Evolutionary conservation across 2,797 vertebrate genomes (phyloP), one percentile per base, ranked within the genome.

Genomic region (Poecilia gillii): DNA sequence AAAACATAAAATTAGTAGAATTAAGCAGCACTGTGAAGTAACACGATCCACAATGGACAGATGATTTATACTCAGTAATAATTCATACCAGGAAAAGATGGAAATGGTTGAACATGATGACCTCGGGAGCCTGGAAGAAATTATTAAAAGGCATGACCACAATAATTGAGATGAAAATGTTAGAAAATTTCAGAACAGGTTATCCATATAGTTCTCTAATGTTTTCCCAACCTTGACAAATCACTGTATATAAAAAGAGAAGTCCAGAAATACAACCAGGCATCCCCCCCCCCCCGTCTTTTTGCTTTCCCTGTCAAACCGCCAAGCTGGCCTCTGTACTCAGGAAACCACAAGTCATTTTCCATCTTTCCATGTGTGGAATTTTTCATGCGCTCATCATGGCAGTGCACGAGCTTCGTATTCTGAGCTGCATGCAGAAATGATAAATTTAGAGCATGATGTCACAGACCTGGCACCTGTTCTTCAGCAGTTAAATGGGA

Each of bases 351-450:
- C 93, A 93, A 94, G 93, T 93, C 88, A 88, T 95, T 95, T 95
- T 96, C 94, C 94, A 94, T 92, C 91, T 95, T 91, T 95, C 94
- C 92, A 93, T 86, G 90, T 94, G 95, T 95, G 94, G 95, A 96
- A 95, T 95, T 86, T 95, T 94, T 93, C 91, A 93, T 93, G 90
- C 85, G 53, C 82, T 87, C 86, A 68, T 91, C 90, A 91, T 92
- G 91, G 92, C 93, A 92, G 90, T 80, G 84, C 31, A 89, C 83
- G 85, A 84, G 88, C 88, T 94, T 93, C 89, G 90, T 88, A 93
- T 90, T 90, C 80, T 80, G 85, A 81, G 79, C 84, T 84, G 88
- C 83, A 88, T 88, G 87, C 82, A 88, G 90, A 84, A 87, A 93
- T 93, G 90, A 84, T 93, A 95, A 92, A 93, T 95, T 94, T 91